Evolutionary conservation across 2,797 vertebrate species (phyloP).

Genomic region (Leuciscus waleckii): DNA sequence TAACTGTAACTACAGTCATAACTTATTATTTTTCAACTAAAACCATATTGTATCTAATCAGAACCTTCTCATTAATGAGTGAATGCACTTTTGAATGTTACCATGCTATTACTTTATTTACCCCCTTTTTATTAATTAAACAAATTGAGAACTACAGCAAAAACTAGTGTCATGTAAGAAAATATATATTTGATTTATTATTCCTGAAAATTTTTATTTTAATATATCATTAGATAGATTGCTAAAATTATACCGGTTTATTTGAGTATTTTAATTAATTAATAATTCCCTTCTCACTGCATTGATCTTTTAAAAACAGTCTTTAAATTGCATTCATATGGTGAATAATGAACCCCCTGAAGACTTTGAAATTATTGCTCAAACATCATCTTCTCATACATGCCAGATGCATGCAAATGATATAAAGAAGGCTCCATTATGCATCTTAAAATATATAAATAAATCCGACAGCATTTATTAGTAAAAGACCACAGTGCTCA

Average conservation of each 20-base stretch:
- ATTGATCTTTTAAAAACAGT: not conserved
- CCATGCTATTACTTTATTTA: not conserved
- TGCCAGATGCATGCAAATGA: not conserved
- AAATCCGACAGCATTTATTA: not conserved
- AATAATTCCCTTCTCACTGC: not conserved
- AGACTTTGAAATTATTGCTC: not conserved
- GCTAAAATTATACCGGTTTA: not conserved
- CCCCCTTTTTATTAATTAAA: not conserved
- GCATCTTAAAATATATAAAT: not conserved
- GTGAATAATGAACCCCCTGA: not conserved
- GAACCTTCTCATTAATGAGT: not conserved
- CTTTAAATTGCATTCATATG: not conserved
- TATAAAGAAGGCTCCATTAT: not conserved
- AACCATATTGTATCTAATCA: not conserved
- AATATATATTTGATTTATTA: not conserved
- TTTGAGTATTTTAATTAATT: not conserved
- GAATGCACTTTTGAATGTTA: not conserved
- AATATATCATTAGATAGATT: not conserved
- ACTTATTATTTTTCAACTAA: not conserved
- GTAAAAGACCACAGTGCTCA: not conserved
- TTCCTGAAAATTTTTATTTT: not conserved
- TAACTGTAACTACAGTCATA: not conserved
- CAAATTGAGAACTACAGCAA: not conserved
- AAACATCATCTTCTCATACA: not conserved
- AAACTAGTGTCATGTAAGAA: not conserved